phyloP scores from a whole-genome alignment of 2,888 invertebrate genomes.

The Conomelus anceps region DNA sequence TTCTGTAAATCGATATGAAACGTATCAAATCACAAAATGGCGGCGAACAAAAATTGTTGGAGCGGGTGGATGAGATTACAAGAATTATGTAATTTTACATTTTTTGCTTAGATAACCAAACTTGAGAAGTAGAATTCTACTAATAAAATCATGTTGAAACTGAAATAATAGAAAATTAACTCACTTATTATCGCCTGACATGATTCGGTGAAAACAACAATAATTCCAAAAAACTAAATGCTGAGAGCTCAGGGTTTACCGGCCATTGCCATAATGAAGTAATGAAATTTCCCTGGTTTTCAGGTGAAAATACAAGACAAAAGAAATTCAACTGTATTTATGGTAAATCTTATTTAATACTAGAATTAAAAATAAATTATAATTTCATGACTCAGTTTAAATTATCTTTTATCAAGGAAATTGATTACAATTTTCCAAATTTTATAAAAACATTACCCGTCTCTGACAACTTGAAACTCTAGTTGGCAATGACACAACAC shows the following conservation, averaged over 20 bases:
- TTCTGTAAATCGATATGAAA: conserved; percentile 2
- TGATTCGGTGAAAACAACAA: conserved; percentile 9
- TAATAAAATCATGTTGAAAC: neutral
- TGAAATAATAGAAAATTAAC: neutral
- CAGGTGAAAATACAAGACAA: no score
- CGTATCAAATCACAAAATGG: neutral
- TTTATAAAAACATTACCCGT: neutral
- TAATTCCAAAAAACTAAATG: conserved; percentile 3
- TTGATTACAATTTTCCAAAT: neutral
- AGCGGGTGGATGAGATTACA: neutral
- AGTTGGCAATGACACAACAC: no score
- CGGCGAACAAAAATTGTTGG: neutral
- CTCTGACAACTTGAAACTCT: neutral
- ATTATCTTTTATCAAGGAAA: neutral
- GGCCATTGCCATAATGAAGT: neutral
- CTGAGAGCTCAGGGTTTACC: neutral
- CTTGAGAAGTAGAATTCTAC: neutral
- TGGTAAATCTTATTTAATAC: neutral
- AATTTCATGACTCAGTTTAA: neutral
- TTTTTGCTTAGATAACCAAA: neutral
- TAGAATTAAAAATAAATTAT: neutral
- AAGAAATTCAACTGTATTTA: no score
- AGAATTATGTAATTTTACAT: neutral
- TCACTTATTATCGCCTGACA: conserved; percentile 22
- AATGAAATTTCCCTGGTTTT: neutral